A percentile compares a stretch with the other conserved stretches of the same genome.
phyloP scores from a whole-genome alignment of 2,113 vertebrate species.

The Gadus macrocephalus region DNA sequence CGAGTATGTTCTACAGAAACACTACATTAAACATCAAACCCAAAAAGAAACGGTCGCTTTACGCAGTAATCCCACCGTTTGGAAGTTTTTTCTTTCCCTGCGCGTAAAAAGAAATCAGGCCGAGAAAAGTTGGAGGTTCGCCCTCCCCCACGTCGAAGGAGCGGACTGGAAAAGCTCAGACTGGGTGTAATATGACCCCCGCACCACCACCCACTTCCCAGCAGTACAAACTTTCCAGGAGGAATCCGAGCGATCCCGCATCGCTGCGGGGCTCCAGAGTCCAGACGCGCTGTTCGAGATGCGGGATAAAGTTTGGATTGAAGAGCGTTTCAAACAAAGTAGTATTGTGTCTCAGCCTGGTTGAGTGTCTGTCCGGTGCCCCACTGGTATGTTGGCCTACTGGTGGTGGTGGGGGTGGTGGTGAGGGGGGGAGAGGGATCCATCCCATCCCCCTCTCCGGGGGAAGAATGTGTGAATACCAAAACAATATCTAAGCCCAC shows the following conservation, averaged over 20 bases:
- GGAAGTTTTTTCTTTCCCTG: neutral
- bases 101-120: slow-evolving; percentile 25
- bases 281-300: slow-evolving; percentile 6
- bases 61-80: neutral
- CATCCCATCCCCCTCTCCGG: slow-evolving; percentile 50
- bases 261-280: slow-evolving; percentile 4
- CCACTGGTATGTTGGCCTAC: slow-evolving; percentile 59
- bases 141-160: slow-evolving; percentile 74
- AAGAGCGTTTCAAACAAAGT: neutral
- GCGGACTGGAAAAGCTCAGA: slow-evolving; percentile 70
- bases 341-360: slow-evolving; percentile 30
- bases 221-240: slow-evolving; percentile 29
- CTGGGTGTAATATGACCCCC: slow-evolving; percentile 71
- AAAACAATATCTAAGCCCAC: slow-evolving; percentile 29
- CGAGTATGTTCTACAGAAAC: too few relatives aligned
- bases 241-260: slow-evolving; percentile 14
- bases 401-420: slow-evolving; percentile 35
- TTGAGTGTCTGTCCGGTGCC: slow-evolving; percentile 27
- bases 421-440: slow-evolving; percentile 30
- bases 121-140: slow-evolving; percentile 52
- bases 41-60: too few relatives aligned
- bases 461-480: slow-evolving; percentile 62
- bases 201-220: slow-evolving; percentile 65
- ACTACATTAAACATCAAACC: too few relatives aligned
- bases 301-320: slow-evolving; percentile 12